Evolutionary conservation across 2,888 invertebrate species (phyloP).

Genomic region (Agapetus fuscipes): DNA sequence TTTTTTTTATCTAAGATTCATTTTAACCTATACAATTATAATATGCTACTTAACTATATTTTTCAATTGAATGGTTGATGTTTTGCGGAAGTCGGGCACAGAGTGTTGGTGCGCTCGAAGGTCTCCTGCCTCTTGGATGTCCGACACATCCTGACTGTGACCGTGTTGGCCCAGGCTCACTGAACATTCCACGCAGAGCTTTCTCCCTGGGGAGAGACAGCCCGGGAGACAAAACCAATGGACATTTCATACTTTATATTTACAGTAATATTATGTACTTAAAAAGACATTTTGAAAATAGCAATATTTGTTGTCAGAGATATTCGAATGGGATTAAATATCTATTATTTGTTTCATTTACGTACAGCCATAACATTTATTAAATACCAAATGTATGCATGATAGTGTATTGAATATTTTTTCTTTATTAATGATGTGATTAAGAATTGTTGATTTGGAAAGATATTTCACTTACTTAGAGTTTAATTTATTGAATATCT

Average conservation of each 20-base stretch:
- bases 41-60: constrained; percentile 19
- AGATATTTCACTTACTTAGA: constrained; percentile 13
- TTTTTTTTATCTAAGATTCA: constrained; percentile 50
- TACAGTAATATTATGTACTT: constrained; percentile 8
- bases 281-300: constrained; percentile 9
- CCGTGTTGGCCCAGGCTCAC: constrained; percentile 24
- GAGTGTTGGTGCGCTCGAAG: too few relatives aligned
- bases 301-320: constrained; percentile 12
- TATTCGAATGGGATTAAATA: constrained; percentile 12
- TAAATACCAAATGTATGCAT: constrained; percentile 9
- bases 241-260: constrained; percentile 4
- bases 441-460: constrained; percentile 12
- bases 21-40: constrained; percentile 22
- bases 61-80: constrained; percentile 9
- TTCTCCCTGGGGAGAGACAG: constrained; percentile 14
- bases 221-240: too few relatives aligned
- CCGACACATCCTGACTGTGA: constrained; percentile 25
- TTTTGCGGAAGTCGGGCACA: not conserved
- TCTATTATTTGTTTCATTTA: constrained; percentile 13
- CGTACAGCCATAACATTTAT: constrained; percentile 17
- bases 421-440: constrained; percentile 11
- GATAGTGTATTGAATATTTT: constrained; percentile 11
- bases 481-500: constrained; percentile 8
- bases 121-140: too few relatives aligned
- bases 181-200: constrained; percentile 22